Evolutionary conservation across 2,888 invertebrate species (phyloP), one percentile per base, ranked within the genome.

Genomic region (Neocrepidodera transversa): DNA sequence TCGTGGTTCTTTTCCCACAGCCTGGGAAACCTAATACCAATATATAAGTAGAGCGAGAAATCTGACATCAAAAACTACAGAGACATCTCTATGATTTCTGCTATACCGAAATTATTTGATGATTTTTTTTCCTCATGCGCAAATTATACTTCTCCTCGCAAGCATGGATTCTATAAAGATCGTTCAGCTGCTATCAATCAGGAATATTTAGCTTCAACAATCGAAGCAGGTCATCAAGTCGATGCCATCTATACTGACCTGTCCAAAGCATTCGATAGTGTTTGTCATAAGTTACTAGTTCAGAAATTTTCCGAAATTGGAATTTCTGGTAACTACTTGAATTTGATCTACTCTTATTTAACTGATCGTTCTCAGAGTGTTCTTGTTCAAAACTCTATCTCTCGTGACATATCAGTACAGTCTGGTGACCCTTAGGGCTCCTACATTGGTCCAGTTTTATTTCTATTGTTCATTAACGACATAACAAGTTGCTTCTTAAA

Each of bases 401-500:
- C 30, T 10, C 2, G 30, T 5, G 10, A 30, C 8, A 10, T 30
- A 2, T 10, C 5, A 30, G n/a, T 30, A 10, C 3, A 4, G 8
- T 30, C 30, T 8, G 30, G 30, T 30, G 30, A 6, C 8, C 30
- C 30, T 10, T 10, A 30, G 8, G 30, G 30, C 2, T 30, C 30
- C 8, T 10, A 30, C n/a, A 30, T 30, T 30, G 30, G 30, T 14
- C 35, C 35, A 5, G 35, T 36, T 11, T 13, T 36, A 14, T 36
- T 36, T 14, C 11, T 36, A 14, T 14, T 36, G 13, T 36, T 2
- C 8, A 36, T 36, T 2, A 14, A 36, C 35, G 30, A 30, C 10
- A 10, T 30, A 30, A 30, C n/a, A 36, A 36, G 14, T 5, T 36
- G 35, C 35, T 36, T 36, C 35, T 36, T 36, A 36, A 36, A 36